phyloP scores from a whole-genome alignment of 2,888 invertebrate genomes.

The Cephus sareptanus region DNA sequence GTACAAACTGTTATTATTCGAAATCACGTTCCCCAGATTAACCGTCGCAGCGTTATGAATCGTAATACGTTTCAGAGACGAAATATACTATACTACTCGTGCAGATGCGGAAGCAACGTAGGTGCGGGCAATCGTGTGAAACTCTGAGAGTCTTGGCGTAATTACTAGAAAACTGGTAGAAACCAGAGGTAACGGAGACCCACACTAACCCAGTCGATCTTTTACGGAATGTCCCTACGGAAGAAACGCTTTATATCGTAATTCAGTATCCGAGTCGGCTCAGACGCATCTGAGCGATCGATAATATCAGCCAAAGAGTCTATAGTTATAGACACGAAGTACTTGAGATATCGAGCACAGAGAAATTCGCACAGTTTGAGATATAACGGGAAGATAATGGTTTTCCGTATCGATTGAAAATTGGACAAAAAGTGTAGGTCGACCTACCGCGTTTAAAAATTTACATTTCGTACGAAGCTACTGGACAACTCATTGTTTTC shows the following conservation, averaged over 20 bases:
- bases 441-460: not conserved
- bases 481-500: not conserved
- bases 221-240: too few species aligned
- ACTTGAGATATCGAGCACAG: not conserved
- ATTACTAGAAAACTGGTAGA: too few species aligned
- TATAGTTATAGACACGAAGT: not conserved
- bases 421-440: not conserved
- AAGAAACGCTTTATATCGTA: too few species aligned
- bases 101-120: slow-evolving; percentile 3
- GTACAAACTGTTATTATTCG: slow-evolving; percentile 24
- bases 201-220: too few species aligned
- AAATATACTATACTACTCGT: slow-evolving; percentile 8
- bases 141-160: slow-evolving; percentile 16
- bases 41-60: slow-evolving; percentile 29
- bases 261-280: too few species aligned
- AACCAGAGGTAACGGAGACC: too few species aligned
- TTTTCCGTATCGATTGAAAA: not conserved
- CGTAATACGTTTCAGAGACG: slow-evolving; percentile 16
- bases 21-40: slow-evolving; percentile 33
- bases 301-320: not conserved
- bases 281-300: not conserved
- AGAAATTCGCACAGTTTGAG: not conserved
- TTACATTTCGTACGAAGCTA: not conserved
- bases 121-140: slow-evolving; percentile 17
- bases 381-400: not conserved